Percentiles rank a stretch among this genome's conserved stretches.
Evolutionary conservation across 92 coral and sea anemone species (phyloP).

Genomic region (Epizoanthus stellaris): DNA sequence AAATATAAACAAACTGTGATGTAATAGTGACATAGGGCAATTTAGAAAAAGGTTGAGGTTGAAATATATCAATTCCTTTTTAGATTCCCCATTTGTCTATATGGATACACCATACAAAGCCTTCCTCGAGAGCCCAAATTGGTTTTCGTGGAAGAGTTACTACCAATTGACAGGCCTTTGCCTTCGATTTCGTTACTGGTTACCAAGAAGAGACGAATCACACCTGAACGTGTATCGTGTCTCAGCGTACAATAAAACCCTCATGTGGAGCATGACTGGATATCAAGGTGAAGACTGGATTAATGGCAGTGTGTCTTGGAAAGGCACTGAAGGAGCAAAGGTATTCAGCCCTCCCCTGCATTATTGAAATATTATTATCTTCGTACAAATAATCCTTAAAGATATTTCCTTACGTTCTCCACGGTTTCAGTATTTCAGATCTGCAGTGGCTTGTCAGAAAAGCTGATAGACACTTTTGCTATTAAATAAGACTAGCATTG

Average conservation of each 20-base stretch:
- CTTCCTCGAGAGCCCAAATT: not conserved
- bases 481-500: too few relatives aligned
- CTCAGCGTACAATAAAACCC: not conserved
- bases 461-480: too few relatives aligned
- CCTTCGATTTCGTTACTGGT: not conserved
- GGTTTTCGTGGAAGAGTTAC: not conserved
- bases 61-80: not conserved
- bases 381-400: too few relatives aligned
- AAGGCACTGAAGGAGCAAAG: not conserved
- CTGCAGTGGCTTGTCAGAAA: too few relatives aligned
- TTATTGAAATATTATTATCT: too few relatives aligned
- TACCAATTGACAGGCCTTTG: not conserved
- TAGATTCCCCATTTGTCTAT: not conserved
- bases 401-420: too few relatives aligned
- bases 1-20: too few relatives aligned
- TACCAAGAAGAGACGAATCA: not conserved
- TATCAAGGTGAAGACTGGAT: not conserved
- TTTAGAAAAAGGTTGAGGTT: too few relatives aligned
- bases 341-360: not conserved
- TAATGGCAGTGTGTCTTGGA: not conserved
- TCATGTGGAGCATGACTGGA: not conserved
- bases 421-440: too few relatives aligned
- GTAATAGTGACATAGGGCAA: too few relatives aligned
- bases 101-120: not conserved
- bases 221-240: not conserved